Evolutionary conservation across 2,113 vertebrate genomes (phyloP).

Genomic region (Morphnarchus princeps): DNA sequence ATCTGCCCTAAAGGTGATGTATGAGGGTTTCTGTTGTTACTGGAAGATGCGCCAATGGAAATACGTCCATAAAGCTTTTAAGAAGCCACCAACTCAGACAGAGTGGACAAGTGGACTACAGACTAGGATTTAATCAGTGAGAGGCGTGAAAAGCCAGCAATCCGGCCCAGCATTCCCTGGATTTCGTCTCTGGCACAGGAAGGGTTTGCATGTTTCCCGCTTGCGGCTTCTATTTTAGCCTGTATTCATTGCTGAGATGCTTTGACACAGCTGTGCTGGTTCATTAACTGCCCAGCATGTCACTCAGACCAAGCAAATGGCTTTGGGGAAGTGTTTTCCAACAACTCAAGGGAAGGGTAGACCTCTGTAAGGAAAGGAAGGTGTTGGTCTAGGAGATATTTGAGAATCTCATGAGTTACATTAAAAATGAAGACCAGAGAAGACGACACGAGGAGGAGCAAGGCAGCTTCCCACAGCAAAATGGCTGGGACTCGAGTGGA

Average conservation of each 20-base stretch:
- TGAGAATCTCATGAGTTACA: neutral
- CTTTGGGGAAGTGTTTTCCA: neutral
- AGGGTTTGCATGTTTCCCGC: conserved; percentile 64
- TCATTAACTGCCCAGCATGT: conserved; percentile 58
- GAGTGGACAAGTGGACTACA: conserved; percentile 43
- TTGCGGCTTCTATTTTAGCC: conserved; percentile 75
- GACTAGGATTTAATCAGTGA: conserved; percentile 73
- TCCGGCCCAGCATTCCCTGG: conserved; percentile 68
- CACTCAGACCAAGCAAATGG: conserved; percentile 51
- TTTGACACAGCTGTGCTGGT: conserved; percentile 73
- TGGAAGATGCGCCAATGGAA: conserved; percentile 13
- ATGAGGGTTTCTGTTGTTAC: neutral
- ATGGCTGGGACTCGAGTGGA: neutral
- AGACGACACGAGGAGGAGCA: neutral
- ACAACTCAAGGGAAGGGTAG: neutral
- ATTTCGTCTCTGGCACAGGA: conserved; percentile 56
- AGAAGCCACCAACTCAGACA: conserved; percentile 25
- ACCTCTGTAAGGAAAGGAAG: neutral
- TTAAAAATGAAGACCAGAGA: neutral
- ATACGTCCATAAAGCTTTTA: neutral
- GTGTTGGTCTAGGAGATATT: neutral
- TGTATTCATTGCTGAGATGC: conserved; percentile 53
- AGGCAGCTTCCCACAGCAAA: neutral
- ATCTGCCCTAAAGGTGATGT: neutral
- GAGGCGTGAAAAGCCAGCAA: conserved; percentile 75